Percentiles rank a stretch among this genome's conserved stretches.
Evolutionary conservation across 2,888 invertebrate genomes (phyloP).

Genomic region (Eulithis prunata): DNA sequence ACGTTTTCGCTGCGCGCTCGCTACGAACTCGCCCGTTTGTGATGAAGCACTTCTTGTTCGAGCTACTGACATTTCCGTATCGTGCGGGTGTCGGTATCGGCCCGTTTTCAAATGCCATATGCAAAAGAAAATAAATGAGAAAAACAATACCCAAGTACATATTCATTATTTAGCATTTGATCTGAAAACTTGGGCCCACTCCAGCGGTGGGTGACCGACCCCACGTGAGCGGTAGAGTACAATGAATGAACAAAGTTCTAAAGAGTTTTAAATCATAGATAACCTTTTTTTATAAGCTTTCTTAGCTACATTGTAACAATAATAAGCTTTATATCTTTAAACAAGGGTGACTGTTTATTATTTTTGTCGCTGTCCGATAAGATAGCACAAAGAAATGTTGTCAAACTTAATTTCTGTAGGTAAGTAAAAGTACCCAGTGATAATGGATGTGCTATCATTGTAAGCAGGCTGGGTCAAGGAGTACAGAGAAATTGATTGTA

Average conservation of each 20-base stretch:
- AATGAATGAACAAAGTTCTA: neutral
- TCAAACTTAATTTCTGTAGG: neutral
- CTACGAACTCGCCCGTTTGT: too few relatives aligned
- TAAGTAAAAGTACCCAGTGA: too few relatives aligned
- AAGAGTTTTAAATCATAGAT: neutral
- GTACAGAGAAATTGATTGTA: conserved; percentile 15
- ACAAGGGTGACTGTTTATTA: conserved; percentile 2
- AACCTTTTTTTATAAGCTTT: neutral
- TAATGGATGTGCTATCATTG: conserved; percentile 10
- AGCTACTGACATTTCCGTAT: too few relatives aligned
- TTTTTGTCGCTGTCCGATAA: conserved; percentile 5
- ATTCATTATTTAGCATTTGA: too few relatives aligned
- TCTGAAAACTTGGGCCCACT: too few relatives aligned
- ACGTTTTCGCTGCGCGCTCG: too few relatives aligned
- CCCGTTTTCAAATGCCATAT: too few relatives aligned
- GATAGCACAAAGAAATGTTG: conserved; percentile 6
- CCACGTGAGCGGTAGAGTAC: too few relatives aligned
- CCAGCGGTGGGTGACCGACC: too few relatives aligned
- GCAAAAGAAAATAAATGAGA: neutral
- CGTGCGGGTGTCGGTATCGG: too few relatives aligned
- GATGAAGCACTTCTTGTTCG: too few relatives aligned
- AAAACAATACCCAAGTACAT: too few relatives aligned
- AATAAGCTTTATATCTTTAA: neutral
- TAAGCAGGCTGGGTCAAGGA: neutral
- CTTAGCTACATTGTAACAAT: neutral